Evolutionary conservation across 1,140 invertebrate genomes (phyloP).

Genomic region (Eupristina koningsbergeri): DNA sequence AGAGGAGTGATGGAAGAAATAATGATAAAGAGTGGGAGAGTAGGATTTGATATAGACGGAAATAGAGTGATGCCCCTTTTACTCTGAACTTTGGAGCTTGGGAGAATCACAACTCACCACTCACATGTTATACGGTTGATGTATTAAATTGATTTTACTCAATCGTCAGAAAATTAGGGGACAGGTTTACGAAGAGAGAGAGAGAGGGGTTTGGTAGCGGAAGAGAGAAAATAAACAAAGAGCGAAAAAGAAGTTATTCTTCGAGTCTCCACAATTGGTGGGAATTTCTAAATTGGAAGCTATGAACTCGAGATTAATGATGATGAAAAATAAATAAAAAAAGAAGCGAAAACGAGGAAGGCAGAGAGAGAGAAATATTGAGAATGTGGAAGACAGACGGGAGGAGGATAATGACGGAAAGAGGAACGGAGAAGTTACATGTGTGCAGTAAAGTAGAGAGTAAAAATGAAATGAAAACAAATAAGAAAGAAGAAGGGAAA

Average conservation of each 20-base stretch:
- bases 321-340: too few species aligned
- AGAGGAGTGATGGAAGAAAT: slow-evolving; percentile 12
- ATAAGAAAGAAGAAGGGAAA: neutral
- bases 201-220: neutral
- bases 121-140: neutral
- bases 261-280: too few species aligned
- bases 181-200: neutral
- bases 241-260: neutral
- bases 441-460: neutral
- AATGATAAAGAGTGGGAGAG: neutral
- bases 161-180: neutral
- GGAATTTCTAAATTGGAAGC: too few species aligned
- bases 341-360: too few species aligned
- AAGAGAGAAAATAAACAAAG: neutral
- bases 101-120: neutral
- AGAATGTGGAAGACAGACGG: neutral
- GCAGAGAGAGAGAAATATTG: neutral
- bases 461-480: neutral
- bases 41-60: slow-evolving; percentile 17
- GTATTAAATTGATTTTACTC: neutral
- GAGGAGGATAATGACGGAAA: neutral
- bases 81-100: neutral
- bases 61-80: slow-evolving; percentile 39
- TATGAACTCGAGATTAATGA: too few species aligned
- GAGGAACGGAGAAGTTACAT: neutral